Evolutionary conservation across 2,113 vertebrate species (phyloP), one percentile per base, ranked within the genome.

Genomic region (Barbus barbus): DNA sequence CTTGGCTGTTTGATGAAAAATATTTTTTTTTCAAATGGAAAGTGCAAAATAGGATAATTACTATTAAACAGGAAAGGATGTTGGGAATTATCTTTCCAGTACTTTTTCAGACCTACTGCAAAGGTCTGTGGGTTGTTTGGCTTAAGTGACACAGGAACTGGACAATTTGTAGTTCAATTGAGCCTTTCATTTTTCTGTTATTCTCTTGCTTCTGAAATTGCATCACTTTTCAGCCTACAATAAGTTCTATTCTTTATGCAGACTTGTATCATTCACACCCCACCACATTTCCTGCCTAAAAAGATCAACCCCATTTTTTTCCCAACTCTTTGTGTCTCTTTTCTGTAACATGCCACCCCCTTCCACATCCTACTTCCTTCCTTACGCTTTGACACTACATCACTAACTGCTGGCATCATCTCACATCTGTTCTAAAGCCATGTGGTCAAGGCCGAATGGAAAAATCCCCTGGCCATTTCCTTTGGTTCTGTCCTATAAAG

Each of bases 151-250:
- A 13, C 76, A 63, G 60, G 36, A 63, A 80, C 24, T 20, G 38
- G 36, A 65, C 60, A 13, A 80, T 80, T 80, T 65, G 24, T 20
- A 18, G 24, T 65, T 11, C 13, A 61, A 6, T 79, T 46, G 9
- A 18, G 51, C 9, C 51, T 41, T 26, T 63, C 3, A 48, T 44
- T 26, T 72, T 33, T 91, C 88, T 84, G 79, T 60, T 75, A 22
- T 51, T 74, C 31, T 58, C 44, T 24, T 69, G 75, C 87, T 73
- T 58, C 63, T 82, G 83, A 79, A 91, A 91, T 86, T 89, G 87
- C 86, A 89, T 93, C 91, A 90, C 58, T 87, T 72, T 80, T 63
- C 38, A 51, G 28, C 28, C 58, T 60, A 93, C 91, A 94, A 91
- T 88, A 88, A 33, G 80, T 56, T 76, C 83, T 91, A 86, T 92